These are phyloP conservation scores for Remorina albescens DNA, from an alignment of 2,797 vertebrate species.

Conservation along the genomic window DNA sequence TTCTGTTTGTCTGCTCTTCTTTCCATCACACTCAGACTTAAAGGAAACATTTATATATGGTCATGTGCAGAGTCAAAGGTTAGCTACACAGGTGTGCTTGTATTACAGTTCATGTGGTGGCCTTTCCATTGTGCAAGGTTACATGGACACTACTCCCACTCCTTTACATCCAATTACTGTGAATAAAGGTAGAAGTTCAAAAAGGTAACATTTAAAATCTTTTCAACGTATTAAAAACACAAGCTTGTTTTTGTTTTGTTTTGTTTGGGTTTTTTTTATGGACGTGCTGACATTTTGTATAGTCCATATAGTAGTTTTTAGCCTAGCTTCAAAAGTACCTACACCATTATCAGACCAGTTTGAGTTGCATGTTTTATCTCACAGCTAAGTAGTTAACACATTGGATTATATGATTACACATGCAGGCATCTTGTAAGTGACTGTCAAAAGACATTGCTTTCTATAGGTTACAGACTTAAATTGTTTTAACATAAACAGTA, in stretches of 20 bases:
- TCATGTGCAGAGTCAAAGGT: constrained; percentile 53
- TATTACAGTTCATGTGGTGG: constrained; percentile 27
- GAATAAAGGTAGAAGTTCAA: constrained; percentile 20
- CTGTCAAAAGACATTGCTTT: no score
- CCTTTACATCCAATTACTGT: constrained; percentile 43
- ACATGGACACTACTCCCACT: constrained; percentile 34
- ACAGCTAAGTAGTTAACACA: background rate
- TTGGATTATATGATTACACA: background rate
- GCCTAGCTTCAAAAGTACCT: background rate
- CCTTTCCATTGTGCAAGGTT: constrained; percentile 34
- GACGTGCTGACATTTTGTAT: background rate
- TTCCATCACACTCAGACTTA: constrained; percentile 62
- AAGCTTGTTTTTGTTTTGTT: no score
- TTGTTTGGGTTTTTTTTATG: no score
- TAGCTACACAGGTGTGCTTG: constrained; percentile 46
- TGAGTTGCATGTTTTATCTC: background rate
- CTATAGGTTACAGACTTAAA: no score
- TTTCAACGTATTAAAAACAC: no score
- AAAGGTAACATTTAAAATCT: background rate
- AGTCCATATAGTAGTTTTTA: background rate
- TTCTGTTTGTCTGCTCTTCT: constrained; percentile 68
- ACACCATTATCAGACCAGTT: background rate
- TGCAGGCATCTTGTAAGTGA: no score
- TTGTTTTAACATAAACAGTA: no score
- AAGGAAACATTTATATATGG: constrained; percentile 64